Evolutionary conservation across 1,140 invertebrate species (phyloP).

Genomic region (Hylaeus anthracinus): DNA sequence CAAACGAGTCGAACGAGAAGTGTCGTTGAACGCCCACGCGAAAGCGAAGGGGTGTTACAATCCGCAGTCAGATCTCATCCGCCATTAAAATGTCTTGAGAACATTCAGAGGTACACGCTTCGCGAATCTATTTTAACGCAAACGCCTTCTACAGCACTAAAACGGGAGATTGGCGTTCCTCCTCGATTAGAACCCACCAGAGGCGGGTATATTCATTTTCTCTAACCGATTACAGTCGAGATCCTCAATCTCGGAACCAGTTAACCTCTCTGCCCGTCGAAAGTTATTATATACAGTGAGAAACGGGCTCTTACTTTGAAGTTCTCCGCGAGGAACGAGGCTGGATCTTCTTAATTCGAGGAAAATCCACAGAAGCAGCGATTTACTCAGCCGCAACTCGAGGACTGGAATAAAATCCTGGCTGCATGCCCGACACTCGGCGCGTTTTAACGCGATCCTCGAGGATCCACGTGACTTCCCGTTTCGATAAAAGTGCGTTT

Average conservation of each 20-base stretch:
- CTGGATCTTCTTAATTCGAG: background rate
- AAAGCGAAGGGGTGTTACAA: background rate
- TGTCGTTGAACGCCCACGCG: background rate
- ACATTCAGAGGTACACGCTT: background rate
- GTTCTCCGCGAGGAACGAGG: background rate
- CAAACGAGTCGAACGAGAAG: background rate
- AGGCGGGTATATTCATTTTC: background rate
- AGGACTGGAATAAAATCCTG: background rate
- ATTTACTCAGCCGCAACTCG: background rate
- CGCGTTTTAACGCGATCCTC: background rate
- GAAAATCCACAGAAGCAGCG: background rate
- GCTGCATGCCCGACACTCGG: background rate
- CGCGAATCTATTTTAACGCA: background rate
- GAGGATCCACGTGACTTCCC: background rate
- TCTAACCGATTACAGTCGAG: background rate
- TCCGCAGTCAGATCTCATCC: background rate
- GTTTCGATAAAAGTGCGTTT: conserved; percentile 3
- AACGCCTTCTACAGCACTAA: background rate
- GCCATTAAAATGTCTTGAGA: background rate
- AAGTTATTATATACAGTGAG: background rate
- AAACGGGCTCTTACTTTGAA: background rate
- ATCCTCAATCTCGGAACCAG: background rate
- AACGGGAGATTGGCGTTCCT: background rate
- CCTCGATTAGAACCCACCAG: background rate
- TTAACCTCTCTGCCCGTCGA: background rate